Base-by-base conservation (phyloP, 1,140 invertebrate genomes). In the Meteorus sp. region DNA sequence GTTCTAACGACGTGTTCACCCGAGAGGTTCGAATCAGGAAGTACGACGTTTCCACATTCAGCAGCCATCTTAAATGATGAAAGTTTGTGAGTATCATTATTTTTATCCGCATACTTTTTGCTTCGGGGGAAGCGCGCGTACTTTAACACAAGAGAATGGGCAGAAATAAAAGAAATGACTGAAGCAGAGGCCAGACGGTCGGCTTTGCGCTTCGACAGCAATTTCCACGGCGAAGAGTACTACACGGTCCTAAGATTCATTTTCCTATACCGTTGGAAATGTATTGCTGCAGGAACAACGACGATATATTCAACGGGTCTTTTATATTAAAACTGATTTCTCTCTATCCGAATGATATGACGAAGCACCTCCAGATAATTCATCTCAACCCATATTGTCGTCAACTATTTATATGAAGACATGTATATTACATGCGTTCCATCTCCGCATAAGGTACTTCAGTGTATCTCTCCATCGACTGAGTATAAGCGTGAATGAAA, bases 231-330 rank as follows among this genome's bases (percentile, higher is more conserved):
- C 17, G 31, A 25, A 7, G 15, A 11, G 20, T 25, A 35, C 9
- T 29, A 29, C 27, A 29, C n/a, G n/a, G n/a, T n/a, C n/a, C n/a
- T n/a, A n/a, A n/a, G n/a, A n/a, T n/a, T n/a, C n/a, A n/a, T n/a
- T n/a, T 17, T 31, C 22, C n/a, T 48, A 3, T 19, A 5, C 5
- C 3, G 19, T 15, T 51, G 22, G 48, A 8, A n/a, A 20, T 19
- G 13, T 27, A 47, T 23, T n/a, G 7, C 4, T 44, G 7, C 4
- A 2, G 5, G 9, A 27, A 19, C 31, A 48, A 41, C 48, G 15
- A 33, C 37, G 23, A 39, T 61, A 65, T 71, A 69, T 72, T 72
- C 73, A 73, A 69, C 47, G 61, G 67, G 65, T 66, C 66, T 62
- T 67, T 68, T 62, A 65, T 68, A 68, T 73, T 67, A 65, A 69